Base-by-base conservation (phyloP, 2,888 invertebrate species). In the Barypeithes pellucidus region DNA sequence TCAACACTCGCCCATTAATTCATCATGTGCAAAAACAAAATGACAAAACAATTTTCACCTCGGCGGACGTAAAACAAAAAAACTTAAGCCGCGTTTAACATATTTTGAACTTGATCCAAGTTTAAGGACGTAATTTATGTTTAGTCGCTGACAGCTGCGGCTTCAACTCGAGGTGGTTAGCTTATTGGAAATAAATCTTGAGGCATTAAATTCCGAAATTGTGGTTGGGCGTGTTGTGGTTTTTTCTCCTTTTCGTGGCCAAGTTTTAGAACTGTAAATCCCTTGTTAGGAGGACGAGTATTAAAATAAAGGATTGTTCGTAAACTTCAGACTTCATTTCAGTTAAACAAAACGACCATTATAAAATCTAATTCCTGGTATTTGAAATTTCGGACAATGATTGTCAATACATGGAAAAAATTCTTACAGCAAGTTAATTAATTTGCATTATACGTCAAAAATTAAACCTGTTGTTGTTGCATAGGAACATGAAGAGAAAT, bases 41-140 rank as follows among this genome's bases (percentile, higher is more conserved):
- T 57, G 33, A 33, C 54, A 57, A 45, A 62, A 45, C 47, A 62
- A 62, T 62, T 62, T 62, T 33, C 62, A 33, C 62, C 45, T 62
- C 47, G 22, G 29, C 60, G 14, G 41, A 60, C 66, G 52, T 20
- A 36, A 52, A 52, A 20, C 50, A 52, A 62, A 47, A 69, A 61
- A 24, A 16, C 14, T 52, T 41, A 54, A 63, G 47, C n/a, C 63
- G 47, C 65, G 41, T 63, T 65, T 57, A 60, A 54, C 67, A 73
- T 65, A 59, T 69, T 73, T 75, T 75, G 75, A 72, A 68, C 75
- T 59, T 63, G 67, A 61, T 67, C 75, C 72, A 75, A 75, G 65
- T 75, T 75, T 75, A 67, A 75, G 63, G 67, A 59, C 61, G 70
- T 72, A 68, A 70, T 70, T 75, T 70, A 67, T 69, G 41, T 59